Evolutionary conservation across 2,888 invertebrate genomes (phyloP).

Genomic region (Eristalis tenax): DNA sequence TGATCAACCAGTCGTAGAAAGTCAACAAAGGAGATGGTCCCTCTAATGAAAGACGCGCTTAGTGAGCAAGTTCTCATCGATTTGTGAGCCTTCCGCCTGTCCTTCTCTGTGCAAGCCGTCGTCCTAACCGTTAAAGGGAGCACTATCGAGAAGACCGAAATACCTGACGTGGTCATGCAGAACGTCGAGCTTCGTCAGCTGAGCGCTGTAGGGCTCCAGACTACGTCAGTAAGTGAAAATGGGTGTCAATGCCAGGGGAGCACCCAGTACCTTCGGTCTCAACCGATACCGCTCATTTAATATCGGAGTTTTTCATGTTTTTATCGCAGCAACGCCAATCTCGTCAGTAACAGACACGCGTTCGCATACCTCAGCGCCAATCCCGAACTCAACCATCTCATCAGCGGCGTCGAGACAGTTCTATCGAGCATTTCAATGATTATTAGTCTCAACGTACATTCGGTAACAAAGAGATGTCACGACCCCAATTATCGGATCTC

Average conservation of each 20-base stretch:
- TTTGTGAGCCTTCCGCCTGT: not conserved
- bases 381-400: not conserved
- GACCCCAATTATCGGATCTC: too few species aligned
- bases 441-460: not conserved
- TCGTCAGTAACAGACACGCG: too few species aligned
- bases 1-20: too few species aligned
- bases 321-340: not conserved
- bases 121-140: too few species aligned
- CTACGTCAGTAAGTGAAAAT: not conserved
- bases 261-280: not conserved
- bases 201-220: not conserved
- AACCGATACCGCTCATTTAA: not conserved
- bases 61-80: not conserved
- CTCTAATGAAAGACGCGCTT: not conserved
- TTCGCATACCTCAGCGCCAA: too few species aligned
- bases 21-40: conserved; percentile 6
- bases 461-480: too few species aligned
- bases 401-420: not conserved
- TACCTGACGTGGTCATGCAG: too few species aligned
- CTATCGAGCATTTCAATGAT: not conserved
- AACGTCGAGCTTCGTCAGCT: not conserved
- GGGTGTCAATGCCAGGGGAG: not conserved
- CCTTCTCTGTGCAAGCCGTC: too few species aligned
- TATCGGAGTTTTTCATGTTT: not conserved
- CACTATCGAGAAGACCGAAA: not conserved